These are phyloP conservation scores for Cyrtonyx montezumae DNA, from an alignment of 2,113 vertebrate species.

Conservation along the genomic window DNA sequence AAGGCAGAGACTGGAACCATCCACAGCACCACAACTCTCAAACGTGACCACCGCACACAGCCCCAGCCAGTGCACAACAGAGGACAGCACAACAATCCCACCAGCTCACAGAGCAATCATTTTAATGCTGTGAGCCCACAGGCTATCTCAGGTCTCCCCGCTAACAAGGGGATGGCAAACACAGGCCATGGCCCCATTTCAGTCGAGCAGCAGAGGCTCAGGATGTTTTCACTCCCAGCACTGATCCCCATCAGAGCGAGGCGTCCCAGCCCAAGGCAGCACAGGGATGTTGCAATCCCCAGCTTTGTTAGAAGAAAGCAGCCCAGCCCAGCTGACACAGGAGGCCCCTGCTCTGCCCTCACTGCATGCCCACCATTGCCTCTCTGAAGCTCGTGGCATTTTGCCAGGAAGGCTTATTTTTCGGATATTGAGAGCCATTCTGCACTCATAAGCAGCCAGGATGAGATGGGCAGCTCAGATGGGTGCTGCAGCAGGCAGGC, in stretches of 20 bases:
- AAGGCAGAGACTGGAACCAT: rapidly evolving
- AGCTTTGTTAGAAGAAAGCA: constrained; percentile 28
- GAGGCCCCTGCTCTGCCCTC: constrained; percentile 8
- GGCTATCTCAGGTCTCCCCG: background rate
- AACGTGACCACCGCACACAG: rapidly evolving
- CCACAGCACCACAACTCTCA: background rate
- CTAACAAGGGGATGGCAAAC: background rate
- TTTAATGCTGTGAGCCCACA: background rate
- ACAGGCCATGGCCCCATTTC: background rate
- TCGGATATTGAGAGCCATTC: background rate
- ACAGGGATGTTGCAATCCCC: constrained; percentile 42
- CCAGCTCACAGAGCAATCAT: background rate
- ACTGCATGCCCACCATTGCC: background rate
- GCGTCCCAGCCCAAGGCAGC: background rate
- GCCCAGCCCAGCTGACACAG: constrained; percentile 29
- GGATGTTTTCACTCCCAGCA: background rate
- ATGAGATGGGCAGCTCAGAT: rapidly evolving
- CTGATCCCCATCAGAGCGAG: constrained; percentile 11
- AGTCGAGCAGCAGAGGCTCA: background rate
- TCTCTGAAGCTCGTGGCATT: background rate
- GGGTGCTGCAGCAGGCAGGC: background rate
- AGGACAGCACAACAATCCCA: background rate
- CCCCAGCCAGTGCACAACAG: background rate
- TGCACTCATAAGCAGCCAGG: background rate
- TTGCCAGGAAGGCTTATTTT: background rate